Percentiles rank a stretch among this genome's conserved stretches.
These are phyloP conservation scores for Chelonia mydas DNA, from an alignment of 2,797 vertebrate genomes.

Conservation along the genomic window DNA sequence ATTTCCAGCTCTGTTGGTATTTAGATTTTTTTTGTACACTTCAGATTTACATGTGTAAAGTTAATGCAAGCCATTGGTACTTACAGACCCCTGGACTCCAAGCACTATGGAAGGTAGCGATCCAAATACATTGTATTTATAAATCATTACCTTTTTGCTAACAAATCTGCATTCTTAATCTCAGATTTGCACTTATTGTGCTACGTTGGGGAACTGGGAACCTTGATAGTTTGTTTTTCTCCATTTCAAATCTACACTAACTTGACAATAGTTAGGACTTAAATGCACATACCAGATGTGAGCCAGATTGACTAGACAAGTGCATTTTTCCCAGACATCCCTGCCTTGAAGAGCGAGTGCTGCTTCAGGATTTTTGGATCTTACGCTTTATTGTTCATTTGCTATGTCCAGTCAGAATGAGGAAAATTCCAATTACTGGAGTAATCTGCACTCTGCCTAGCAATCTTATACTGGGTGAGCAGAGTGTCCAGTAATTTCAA, in stretches of 20 bases:
- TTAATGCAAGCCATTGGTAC: neutral
- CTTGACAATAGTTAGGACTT: neutral
- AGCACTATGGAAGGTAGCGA: neutral
- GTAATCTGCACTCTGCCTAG: neutral
- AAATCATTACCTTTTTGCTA: neutral
- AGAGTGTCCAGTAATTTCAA: neutral
- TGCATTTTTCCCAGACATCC: neutral
- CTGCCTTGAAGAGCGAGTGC: neutral
- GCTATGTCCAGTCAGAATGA: neutral
- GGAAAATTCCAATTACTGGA: neutral
- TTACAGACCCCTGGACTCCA: neutral
- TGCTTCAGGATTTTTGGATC: neutral
- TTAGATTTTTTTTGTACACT: neutral
- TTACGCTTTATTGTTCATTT: neutral
- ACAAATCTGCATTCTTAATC: neutral
- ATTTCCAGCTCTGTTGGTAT: neutral
- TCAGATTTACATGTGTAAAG: neutral
- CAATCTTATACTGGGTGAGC: neutral
- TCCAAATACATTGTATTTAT: neutral
- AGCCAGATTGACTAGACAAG: neutral
- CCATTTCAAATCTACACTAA: neutral
- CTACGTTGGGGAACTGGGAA: neutral
- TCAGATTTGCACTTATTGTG: neutral
- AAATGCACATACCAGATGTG: accelerated
- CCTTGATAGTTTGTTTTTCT: neutral